These are phyloP conservation scores for Ephestia elutella DNA, from an alignment of 1,140 invertebrate genomes.

Conservation along the genomic window DNA sequence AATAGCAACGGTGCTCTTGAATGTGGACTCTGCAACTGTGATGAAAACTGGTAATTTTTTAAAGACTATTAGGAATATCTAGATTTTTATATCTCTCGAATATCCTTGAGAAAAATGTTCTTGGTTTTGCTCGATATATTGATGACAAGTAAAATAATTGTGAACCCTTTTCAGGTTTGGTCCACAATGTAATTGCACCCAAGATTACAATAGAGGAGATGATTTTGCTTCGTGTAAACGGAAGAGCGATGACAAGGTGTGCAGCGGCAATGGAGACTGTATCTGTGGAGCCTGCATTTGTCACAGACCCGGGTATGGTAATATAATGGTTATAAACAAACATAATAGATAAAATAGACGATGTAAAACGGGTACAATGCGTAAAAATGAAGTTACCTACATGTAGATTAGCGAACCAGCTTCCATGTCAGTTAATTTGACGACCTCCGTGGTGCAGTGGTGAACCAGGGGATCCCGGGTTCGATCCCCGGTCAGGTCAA, in stretches of 20 bases:
- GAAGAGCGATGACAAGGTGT: constrained; percentile 76
- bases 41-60: constrained; percentile 70
- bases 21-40: constrained; percentile 85
- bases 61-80: too few species aligned
- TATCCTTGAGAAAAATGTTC: background rate
- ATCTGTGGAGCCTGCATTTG: constrained; percentile 80
- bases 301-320: constrained; percentile 18
- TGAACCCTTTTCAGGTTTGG: constrained; percentile 82
- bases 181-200: constrained; percentile 44
- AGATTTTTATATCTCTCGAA: background rate
- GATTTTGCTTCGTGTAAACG: constrained; percentile 71
- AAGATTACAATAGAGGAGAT: constrained; percentile 43
- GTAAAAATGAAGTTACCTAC: too few species aligned
- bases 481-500: too few species aligned
- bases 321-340: too few species aligned
- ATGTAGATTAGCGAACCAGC: too few species aligned
- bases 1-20: constrained; percentile 75
- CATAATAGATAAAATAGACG: too few species aligned
- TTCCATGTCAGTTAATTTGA: too few species aligned
- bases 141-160: too few species aligned
- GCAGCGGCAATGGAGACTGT: constrained; percentile 77
- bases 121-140: background rate
- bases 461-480: too few species aligned
- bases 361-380: too few species aligned
- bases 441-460: too few species aligned